Evolutionary conservation across 2,113 vertebrate species (phyloP).

Genomic region (Trinectes maculatus): DNA sequence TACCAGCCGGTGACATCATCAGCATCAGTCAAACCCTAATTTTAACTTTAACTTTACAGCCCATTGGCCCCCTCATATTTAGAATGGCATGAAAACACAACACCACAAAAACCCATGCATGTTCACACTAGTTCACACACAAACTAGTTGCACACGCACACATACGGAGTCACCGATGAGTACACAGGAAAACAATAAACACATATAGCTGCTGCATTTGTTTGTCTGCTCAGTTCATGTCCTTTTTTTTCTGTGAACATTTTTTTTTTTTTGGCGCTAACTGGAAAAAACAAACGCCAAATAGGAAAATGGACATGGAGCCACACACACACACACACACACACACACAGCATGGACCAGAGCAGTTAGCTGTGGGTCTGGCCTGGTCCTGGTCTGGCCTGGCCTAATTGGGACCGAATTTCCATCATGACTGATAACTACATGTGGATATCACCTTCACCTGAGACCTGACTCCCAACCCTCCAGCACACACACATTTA

Average conservation of each 20-base stretch:
- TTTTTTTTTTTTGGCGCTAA: constrained; percentile 61
- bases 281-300: constrained; percentile 17
- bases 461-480: constrained; percentile 3
- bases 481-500: constrained; percentile 37
- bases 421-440: no score
- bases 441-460: no score
- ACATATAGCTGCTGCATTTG: constrained; percentile 68
- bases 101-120: constrained; percentile 3
- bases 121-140: constrained; percentile 5
- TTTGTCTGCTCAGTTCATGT: constrained; percentile 55
- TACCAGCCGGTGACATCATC: constrained; percentile 24
- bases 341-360: constrained; percentile 53
- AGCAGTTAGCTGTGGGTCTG: constrained; percentile 40
- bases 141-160: background rate
- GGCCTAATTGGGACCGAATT: constrained; percentile 59
- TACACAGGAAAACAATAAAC: constrained; percentile 36
- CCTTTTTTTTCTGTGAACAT: background rate
- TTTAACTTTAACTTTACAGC: constrained; percentile 25
- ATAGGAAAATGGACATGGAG: constrained; percentile 48
- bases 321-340: constrained; percentile 27
- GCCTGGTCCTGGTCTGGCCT: constrained; percentile 48
- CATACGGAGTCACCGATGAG: background rate
- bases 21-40: constrained; percentile 55
- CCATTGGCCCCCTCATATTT: constrained; percentile 10
- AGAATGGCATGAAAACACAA: constrained; percentile 7